A percentile compares a stretch with the other conserved stretches of the same genome.
phyloP scores from a whole-genome alignment of 2,888 invertebrate species.

The Drosophila niveifrons region DNA sequence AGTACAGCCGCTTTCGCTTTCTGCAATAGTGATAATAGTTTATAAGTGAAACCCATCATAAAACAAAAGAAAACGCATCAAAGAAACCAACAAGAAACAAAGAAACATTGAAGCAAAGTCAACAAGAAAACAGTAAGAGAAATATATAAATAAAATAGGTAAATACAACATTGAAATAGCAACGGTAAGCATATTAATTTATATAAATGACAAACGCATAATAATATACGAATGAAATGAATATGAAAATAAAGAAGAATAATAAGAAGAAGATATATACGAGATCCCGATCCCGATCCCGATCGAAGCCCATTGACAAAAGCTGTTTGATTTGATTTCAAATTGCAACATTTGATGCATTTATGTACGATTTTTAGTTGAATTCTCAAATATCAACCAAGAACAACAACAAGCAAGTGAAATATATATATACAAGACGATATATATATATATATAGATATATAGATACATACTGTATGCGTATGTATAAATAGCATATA shows the following conservation, averaged over 20 bases:
- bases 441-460: constrained; percentile 39
- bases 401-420: constrained; percentile 25
- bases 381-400: constrained; percentile 67
- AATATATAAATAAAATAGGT: constrained; percentile 62
- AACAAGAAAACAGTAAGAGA: constrained; percentile 49
- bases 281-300: constrained; percentile 11
- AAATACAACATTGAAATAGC: constrained; percentile 67
- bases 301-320: constrained; percentile 44
- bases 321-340: constrained; percentile 55
- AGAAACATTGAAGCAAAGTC: constrained; percentile 51
- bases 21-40: constrained; percentile 86
- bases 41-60: constrained; percentile 72
- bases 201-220: constrained; percentile 22
- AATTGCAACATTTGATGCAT: constrained; percentile 45
- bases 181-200: constrained; percentile 65
- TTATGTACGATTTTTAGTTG: constrained; percentile 54
- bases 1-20: constrained; percentile 84
- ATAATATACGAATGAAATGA: constrained; percentile 33
- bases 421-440: constrained; percentile 21
- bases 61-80: constrained; percentile 53
- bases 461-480: constrained; percentile 36
- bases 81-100: constrained; percentile 48
- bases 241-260: neutral
- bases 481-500: constrained; percentile 57
- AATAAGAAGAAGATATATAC: constrained; percentile 36